phyloP scores from a whole-genome alignment of 35 echinoderm and acorn worm genomes.

The Stichopus chloronotus region DNA sequence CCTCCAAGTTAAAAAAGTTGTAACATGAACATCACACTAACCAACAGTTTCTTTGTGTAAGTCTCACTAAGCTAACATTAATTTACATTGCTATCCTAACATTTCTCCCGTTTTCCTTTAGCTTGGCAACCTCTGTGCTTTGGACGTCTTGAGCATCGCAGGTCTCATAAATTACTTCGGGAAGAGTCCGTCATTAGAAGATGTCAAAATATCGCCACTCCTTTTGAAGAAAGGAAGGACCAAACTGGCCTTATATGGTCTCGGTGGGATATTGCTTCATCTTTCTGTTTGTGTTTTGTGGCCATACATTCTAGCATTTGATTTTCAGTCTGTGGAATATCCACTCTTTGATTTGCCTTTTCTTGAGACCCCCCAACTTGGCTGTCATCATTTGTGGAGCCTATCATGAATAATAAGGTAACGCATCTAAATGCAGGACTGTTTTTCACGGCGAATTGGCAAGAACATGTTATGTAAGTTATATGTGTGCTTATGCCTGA shows the following conservation, averaged over 20 bases:
- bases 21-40: too few species aligned
- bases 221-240: constrained; percentile 88
- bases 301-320: background rate
- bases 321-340: background rate
- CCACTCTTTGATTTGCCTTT: too few species aligned
- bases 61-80: too few species aligned
- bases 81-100: background rate
- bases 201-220: constrained; percentile 86
- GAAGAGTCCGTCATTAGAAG: constrained; percentile 81
- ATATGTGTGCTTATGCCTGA: too few species aligned
- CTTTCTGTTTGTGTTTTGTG: background rate
- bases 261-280: constrained; percentile 69
- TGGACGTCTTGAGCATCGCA: constrained; percentile 91
- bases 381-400: too few species aligned
- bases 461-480: too few species aligned
- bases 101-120: constrained; percentile 43
- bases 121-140: constrained; percentile 89
- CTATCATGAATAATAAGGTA: too few species aligned
- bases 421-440: too few species aligned
- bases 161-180: constrained; percentile 99
- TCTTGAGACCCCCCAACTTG: too few species aligned
- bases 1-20: too few species aligned
- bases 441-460: too few species aligned
- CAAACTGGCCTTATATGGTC: constrained; percentile 87
- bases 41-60: too few species aligned